These are phyloP conservation scores for Acrocephalus scirpaceus DNA, from an alignment of 2,797 vertebrate species.

Conservation along the genomic window DNA sequence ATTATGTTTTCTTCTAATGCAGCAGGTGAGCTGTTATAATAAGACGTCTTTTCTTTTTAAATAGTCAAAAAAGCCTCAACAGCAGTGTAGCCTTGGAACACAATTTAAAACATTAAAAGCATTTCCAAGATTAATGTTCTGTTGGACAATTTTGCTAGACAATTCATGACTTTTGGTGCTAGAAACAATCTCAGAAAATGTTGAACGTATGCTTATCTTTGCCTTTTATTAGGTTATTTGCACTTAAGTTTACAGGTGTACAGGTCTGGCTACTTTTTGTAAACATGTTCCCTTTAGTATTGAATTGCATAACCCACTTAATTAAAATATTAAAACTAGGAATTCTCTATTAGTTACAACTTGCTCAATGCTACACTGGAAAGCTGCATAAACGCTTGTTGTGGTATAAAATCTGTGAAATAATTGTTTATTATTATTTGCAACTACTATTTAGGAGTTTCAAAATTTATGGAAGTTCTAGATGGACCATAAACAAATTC, in stretches of 20 bases:
- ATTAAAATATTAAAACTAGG: neutral
- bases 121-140: neutral
- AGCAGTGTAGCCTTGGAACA: neutral
- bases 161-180: neutral
- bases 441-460: neutral
- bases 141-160: neutral
- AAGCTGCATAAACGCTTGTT: neutral
- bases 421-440: neutral
- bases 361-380: neutral
- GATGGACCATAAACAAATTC: neutral
- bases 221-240: neutral
- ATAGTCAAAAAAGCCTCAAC: neutral
- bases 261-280: neutral
- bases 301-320: neutral
- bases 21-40: neutral
- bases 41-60: neutral
- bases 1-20: neutral
- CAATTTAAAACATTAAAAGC: neutral
- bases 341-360: neutral
- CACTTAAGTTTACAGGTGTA: neutral
- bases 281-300: neutral
- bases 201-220: neutral
- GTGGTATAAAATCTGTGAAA: neutral
- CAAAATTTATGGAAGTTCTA: neutral
- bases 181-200: neutral